A percentile compares a stretch with the other conserved stretches of the same genome.
phyloP scores from a whole-genome alignment of 2,113 vertebrate genomes.

The Zeus faber region DNA sequence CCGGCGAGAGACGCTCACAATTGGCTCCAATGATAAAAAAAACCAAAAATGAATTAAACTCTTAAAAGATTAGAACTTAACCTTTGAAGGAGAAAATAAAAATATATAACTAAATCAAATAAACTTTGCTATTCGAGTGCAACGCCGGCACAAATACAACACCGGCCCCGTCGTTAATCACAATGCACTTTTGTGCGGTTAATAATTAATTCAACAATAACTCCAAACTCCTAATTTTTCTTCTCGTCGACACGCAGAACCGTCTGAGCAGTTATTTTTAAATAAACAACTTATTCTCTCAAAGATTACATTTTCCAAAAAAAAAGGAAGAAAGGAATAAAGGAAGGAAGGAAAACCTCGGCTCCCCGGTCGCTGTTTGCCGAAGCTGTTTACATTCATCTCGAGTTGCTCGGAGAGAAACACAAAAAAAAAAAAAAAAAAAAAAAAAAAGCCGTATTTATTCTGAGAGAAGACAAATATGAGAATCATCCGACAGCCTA shows the following conservation, averaged over 20 bases:
- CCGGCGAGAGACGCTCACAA: constrained; percentile 55
- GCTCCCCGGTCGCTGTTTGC: constrained; percentile 11
- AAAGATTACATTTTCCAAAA: constrained; percentile 26
- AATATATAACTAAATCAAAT: too few relatives aligned
- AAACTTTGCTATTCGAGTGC: too few relatives aligned
- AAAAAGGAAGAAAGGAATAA: too few relatives aligned
- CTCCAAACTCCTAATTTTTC: too few relatives aligned
- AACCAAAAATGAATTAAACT: constrained; percentile 44
- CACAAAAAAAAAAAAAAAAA: constrained; percentile 32
- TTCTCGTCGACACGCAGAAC: too few relatives aligned
- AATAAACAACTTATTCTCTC: neutral
- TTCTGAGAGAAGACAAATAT: constrained; percentile 57
- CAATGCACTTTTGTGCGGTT: too few relatives aligned
- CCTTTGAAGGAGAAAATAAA: constrained; percentile 18
- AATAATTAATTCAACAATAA: too few relatives aligned
- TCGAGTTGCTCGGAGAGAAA: constrained; percentile 33
- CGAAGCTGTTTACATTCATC: constrained; percentile 27
- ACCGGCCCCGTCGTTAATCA: too few relatives aligned
- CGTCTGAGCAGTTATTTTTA: too few relatives aligned
- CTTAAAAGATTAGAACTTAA: constrained; percentile 35
- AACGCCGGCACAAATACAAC: too few relatives aligned
- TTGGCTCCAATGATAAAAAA: too few relatives aligned
- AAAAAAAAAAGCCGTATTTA: constrained; percentile 37
- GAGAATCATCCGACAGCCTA: constrained; percentile 44
- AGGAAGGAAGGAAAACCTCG: neutral